phyloP scores from a whole-genome alignment of 2,797 vertebrate species.

The Lagorchestes hirsutus region DNA sequence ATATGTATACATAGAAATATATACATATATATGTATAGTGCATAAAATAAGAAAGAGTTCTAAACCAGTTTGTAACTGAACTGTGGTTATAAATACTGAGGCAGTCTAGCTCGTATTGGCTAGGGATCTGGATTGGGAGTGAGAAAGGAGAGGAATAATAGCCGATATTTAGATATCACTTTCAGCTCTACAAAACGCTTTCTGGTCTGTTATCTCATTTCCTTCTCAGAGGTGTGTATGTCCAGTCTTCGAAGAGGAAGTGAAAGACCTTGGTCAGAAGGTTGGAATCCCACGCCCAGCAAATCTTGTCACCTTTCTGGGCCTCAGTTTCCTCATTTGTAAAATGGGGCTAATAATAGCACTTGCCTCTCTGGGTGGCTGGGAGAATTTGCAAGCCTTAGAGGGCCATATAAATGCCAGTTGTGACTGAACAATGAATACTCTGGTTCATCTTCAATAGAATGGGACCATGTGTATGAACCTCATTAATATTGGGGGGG shows the following conservation, averaged over 20 bases:
- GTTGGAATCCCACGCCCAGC: background rate
- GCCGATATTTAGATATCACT: background rate
- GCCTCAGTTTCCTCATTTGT: background rate
- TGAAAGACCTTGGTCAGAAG: background rate
- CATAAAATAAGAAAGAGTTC: background rate
- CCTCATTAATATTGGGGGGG: background rate
- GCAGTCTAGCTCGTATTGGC: background rate
- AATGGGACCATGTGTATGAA: background rate
- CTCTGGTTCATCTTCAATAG: background rate
- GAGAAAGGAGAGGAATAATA: background rate
- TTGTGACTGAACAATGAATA: background rate
- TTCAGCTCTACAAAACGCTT: background rate
- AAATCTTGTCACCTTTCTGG: background rate
- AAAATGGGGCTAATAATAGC: background rate
- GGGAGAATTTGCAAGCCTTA: background rate
- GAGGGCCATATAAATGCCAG: background rate
- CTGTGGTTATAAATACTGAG: background rate
- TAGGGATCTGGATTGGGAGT: background rate
- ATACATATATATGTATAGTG: background rate
- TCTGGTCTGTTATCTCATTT: background rate
- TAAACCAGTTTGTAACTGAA: background rate
- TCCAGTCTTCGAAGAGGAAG: background rate
- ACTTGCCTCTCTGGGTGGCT: background rate
- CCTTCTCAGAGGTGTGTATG: background rate
- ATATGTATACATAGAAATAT: background rate